phyloP scores from a whole-genome alignment of 1,140 invertebrate genomes.

The Drusus annulatus region DNA sequence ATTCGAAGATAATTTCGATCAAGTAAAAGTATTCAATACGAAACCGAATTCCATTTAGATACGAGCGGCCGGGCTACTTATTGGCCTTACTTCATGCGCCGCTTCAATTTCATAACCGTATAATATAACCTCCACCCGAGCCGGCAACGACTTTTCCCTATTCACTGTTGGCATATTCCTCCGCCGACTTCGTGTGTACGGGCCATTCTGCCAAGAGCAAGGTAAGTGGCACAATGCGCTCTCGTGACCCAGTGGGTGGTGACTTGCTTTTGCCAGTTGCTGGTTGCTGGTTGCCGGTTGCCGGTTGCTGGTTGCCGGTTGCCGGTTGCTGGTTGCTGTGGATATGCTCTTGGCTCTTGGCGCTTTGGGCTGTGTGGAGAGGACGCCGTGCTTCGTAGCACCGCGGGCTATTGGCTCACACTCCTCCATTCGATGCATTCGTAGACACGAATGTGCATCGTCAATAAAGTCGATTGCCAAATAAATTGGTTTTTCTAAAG shows the following conservation, averaged over 20 bases:
- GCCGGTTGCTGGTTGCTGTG: background rate
- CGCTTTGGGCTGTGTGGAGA: background rate
- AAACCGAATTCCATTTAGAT: constrained; percentile 42
- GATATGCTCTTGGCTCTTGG: background rate
- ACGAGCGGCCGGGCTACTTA: background rate
- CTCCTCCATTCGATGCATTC: background rate
- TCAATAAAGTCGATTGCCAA: background rate
- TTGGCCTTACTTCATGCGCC: constrained; percentile 22
- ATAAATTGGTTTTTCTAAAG: background rate
- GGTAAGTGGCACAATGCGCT: constrained; percentile 57
- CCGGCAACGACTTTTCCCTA: constrained; percentile 17
- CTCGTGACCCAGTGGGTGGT: constrained; percentile 53
- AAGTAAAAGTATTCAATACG: constrained; percentile 38
- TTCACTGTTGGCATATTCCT: background rate
- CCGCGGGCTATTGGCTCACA: constrained; percentile 33
- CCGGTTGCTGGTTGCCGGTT: background rate
- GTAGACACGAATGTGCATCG: background rate
- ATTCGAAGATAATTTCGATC: constrained; percentile 19
- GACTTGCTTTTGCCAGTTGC: constrained; percentile 32
- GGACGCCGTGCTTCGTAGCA: background rate
- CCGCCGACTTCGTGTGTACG: constrained; percentile 5
- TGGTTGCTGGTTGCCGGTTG: constrained; percentile 21
- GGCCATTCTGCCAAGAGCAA: constrained; percentile 50
- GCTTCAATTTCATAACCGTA: constrained; percentile 43
- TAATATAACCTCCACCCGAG: constrained; percentile 30